Conservation (phyloP, 2,888 invertebrate species). For the Chironomus tentans region DNA sequence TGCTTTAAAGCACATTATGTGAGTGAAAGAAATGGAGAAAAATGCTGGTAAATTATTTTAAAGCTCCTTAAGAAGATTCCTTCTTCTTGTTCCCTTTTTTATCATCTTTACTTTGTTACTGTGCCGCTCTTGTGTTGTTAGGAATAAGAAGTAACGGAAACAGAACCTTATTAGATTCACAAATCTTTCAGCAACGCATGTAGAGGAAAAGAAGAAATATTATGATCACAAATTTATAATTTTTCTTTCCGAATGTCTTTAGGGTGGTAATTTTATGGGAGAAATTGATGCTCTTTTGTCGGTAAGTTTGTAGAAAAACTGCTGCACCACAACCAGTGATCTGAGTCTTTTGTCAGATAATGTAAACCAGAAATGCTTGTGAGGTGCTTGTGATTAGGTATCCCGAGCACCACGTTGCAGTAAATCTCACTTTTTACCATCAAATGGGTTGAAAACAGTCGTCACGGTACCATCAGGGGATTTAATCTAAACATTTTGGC, state of each 20-base stretch:
- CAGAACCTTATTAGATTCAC: constrained; percentile 3
- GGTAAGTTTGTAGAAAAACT: no score
- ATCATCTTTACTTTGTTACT: background rate
- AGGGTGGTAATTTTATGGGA: no score
- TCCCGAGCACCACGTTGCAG: no score
- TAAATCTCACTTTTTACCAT: no score
- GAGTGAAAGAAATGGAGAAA: background rate
- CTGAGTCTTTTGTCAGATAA: no score
- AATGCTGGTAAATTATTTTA: constrained; percentile 10
- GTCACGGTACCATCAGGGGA: no score
- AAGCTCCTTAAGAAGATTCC: constrained; percentile 2
- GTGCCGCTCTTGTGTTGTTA: background rate
- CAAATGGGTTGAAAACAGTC: no score
- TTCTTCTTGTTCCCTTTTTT: background rate
- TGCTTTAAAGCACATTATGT: constrained; percentile 5
- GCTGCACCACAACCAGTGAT: no score
- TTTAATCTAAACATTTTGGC: no score
- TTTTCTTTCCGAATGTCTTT: background rate
- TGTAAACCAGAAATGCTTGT: no score
- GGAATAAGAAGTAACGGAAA: background rate
- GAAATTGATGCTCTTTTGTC: no score
- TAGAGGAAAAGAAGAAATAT: background rate
- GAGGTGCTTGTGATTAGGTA: no score
- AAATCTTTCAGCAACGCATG: background rate
- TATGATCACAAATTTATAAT: constrained; percentile 4